A percentile compares a stretch with the other conserved stretches of the same genome.
These are phyloP conservation scores for Patiria miniata DNA, from an alignment of 35 echinoderm and acorn worm genomes.

Conservation along the genomic window DNA sequence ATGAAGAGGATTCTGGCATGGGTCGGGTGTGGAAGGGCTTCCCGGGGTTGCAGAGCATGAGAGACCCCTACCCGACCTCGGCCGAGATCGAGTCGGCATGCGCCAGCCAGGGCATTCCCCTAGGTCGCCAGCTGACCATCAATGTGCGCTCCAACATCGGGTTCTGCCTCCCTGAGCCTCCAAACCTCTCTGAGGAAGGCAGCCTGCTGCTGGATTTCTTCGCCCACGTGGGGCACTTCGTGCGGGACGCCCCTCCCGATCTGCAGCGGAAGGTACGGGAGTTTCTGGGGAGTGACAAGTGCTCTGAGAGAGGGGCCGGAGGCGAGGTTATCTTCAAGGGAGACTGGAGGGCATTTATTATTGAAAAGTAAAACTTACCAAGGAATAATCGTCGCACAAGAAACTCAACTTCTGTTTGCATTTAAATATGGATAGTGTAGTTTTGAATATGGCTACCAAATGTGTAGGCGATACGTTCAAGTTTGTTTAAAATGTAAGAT, in stretches of 20 bases:
- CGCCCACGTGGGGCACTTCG: slow-evolving; percentile 27
- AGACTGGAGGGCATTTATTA: slow-evolving; percentile 37
- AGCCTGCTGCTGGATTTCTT: slow-evolving; percentile 52
- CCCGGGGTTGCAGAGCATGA: not conserved
- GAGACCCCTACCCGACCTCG: not conserved
- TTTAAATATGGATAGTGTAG: too few relatives aligned
- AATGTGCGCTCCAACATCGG: slow-evolving; percentile 39
- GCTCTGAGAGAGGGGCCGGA: slow-evolving; percentile 22
- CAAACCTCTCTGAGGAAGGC: slow-evolving; percentile 29
- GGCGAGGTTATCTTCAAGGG: slow-evolving; percentile 22
- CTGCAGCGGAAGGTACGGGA: slow-evolving; percentile 36
- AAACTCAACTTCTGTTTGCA: too few relatives aligned
- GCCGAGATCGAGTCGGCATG: not conserved
- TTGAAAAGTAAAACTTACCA: not conserved
- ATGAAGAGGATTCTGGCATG: not conserved
- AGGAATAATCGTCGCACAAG: too few relatives aligned
- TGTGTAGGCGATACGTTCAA: too few relatives aligned
- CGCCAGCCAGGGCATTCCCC: not conserved
- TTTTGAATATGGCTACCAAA: too few relatives aligned
- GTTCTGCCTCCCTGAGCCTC: slow-evolving; percentile 7
- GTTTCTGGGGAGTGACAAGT: slow-evolving; percentile 16
- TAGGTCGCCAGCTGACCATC: not conserved
- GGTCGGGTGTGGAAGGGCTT: not conserved
- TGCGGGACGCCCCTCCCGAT: slow-evolving; percentile 14
- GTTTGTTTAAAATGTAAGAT: too few relatives aligned